Evolutionary conservation across 2,113 vertebrate genomes (phyloP), one percentile per base, ranked within the genome.

Genomic region (Pelecanus crispus): DNA sequence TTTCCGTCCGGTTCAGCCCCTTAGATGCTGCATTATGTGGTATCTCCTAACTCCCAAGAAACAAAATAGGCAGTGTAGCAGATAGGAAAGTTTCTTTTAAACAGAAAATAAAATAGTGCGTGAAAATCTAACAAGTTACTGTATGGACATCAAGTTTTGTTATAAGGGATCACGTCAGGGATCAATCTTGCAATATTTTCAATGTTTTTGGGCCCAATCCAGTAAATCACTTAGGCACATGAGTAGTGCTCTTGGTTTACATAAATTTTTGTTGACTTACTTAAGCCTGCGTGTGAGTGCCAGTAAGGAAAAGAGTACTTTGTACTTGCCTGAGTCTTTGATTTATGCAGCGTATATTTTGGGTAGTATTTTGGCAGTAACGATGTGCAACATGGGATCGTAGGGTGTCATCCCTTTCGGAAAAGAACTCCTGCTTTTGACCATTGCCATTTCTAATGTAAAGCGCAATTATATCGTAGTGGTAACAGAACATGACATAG

Each of bases 361-460:
- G 55, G 25, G 5, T 59, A n/a, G 49, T 38, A 24, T 73, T 79
- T 70, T 84, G 82, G n/a, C 65, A n/a, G 20, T 58, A 56, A 47
- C 12, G 25, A 14, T 16, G 32, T 24, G 14, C 49, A 59, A n/a
- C 29, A 7, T 2, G 1, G 3, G 34, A n/a, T 58, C 4, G 1
- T 31, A 49, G 47, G 49, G 25, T 67, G 50, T 32, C 25, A 25
- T 50, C 50, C 22, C 40, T 86, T 82, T 68, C 38, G n/a, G 65
- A 89, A 79, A 79, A 61, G 4, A 65, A 20, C 40, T 36, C 31
- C 24, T 62, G 2, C 18, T 70, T 79, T 74, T 86, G 32, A 40
- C 47, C 31, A 19, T 28, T 82, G 47, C 32, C 0, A 28, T 82
- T 89, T 62, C n/a, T 50, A 31, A 32, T 17, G 20, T 66, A 47